Evolutionary conservation across 2,888 invertebrate genomes (phyloP).

Genomic region (Aspidiotus rigidus): DNA sequence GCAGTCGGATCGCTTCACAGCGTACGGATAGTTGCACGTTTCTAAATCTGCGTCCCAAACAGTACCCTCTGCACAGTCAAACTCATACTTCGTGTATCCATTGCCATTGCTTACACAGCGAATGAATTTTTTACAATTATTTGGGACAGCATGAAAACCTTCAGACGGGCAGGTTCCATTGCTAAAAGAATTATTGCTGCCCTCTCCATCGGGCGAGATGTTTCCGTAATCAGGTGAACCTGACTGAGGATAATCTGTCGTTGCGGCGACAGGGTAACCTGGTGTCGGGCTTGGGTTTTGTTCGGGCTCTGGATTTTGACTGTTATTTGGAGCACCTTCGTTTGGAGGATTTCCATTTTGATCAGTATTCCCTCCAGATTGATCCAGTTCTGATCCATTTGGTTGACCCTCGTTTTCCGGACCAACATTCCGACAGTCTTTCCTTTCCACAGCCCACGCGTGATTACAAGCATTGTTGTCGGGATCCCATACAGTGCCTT

Average conservation of each 20-base stretch:
- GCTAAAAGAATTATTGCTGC: not conserved
- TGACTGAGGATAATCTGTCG: not conserved
- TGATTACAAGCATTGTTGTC: conserved; percentile 60
- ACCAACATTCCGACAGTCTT: conserved; percentile 35
- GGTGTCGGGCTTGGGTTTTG: not conserved
- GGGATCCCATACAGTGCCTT: conserved; percentile 53
- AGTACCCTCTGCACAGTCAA: conserved; percentile 64
- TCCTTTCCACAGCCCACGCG: conserved; percentile 49
- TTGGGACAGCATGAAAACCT: conserved; percentile 40
- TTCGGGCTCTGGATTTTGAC: not conserved
- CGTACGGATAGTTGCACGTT: conserved; percentile 59
- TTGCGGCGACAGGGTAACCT: not conserved
- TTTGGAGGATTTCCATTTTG: conserved; percentile 34
- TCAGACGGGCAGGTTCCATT: conserved; percentile 38
- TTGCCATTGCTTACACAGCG: conserved; percentile 42
- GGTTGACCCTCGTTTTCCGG: conserved; percentile 12
- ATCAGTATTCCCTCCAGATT: conserved; percentile 29
- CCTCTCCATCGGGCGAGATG: conserved; percentile 13
- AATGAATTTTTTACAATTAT: conserved; percentile 40
- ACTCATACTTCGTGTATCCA: conserved; percentile 57
- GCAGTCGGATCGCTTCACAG: conserved; percentile 43
- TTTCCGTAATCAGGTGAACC: not conserved
- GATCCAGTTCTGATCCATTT: not conserved
- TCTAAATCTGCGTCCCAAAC: conserved; percentile 62
- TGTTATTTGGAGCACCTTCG: conserved; percentile 27